Evolutionary conservation across 2,113 vertebrate species (phyloP).

Genomic region (Symphodus melops): DNA sequence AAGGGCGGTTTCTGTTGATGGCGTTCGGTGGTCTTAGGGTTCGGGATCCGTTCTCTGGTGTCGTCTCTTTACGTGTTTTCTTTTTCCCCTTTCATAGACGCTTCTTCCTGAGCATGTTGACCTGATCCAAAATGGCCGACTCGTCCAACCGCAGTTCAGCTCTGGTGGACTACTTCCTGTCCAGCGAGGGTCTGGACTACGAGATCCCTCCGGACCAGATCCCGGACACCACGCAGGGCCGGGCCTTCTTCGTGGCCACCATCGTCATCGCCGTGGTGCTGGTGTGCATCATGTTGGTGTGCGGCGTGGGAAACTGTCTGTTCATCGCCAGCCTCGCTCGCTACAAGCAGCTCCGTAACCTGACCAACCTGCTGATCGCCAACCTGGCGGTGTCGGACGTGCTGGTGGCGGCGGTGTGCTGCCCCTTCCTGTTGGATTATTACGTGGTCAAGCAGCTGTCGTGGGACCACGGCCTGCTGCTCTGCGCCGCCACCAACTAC

Average conservation of each 20-base stretch:
- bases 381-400: constrained; percentile 95
- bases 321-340: constrained; percentile 89
- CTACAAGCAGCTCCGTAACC: constrained; percentile 92
- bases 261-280: constrained; percentile 90
- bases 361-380: constrained; percentile 94
- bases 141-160: constrained; percentile 33
- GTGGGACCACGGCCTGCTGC: constrained; percentile 91
- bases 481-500: constrained; percentile 93
- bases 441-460: constrained; percentile 93
- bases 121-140: constrained; percentile 55
- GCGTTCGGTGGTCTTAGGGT: too few relatives aligned
- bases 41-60: neutral
- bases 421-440: constrained; percentile 96
- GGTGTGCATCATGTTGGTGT: constrained; percentile 91
- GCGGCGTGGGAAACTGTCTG: constrained; percentile 89
- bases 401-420: constrained; percentile 93
- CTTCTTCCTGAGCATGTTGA: neutral
- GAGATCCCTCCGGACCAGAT: constrained; percentile 85
- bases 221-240: constrained; percentile 88
- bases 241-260: constrained; percentile 89
- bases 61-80: neutral
- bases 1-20: too few relatives aligned
- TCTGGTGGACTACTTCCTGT: constrained; percentile 71
- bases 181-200: constrained; percentile 82
- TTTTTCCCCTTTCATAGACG: neutral